phyloP scores from a whole-genome alignment of 92 coral and sea anemone species.

The Scolanthus callimorphus region DNA sequence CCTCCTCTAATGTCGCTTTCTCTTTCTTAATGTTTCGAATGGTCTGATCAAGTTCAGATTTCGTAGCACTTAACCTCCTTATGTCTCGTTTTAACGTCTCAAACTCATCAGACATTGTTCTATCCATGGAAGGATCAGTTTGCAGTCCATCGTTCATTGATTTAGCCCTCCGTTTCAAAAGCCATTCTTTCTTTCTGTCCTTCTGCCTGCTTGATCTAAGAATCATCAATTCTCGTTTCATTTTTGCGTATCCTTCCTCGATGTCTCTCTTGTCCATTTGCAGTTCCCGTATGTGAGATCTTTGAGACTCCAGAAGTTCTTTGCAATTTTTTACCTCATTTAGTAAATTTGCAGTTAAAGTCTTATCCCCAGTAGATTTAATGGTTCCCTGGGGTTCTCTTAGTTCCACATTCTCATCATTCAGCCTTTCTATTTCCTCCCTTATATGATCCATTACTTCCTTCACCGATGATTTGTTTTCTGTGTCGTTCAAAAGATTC shows the following conservation, averaged over 20 bases:
- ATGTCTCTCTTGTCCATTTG: constrained; percentile 86
- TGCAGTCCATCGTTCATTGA: constrained; percentile 13
- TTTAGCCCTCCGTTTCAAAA: constrained; percentile 39
- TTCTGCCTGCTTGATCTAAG: constrained; percentile 41
- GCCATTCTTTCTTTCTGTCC: constrained; percentile 33
- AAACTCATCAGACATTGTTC: constrained; percentile 42
- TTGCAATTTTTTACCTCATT: constrained; percentile 87
- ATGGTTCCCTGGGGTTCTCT: constrained; percentile 4
- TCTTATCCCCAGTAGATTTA: constrained; percentile 29
- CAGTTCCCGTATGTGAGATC: constrained; percentile 80
- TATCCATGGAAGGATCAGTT: constrained; percentile 22
- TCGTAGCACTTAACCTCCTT: constrained; percentile 41
- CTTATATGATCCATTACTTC: constrained; percentile 57
- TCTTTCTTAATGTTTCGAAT: constrained; percentile 62
- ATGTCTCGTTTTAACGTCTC: constrained; percentile 66
- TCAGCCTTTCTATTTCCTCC: constrained; percentile 49
- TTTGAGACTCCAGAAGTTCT: constrained; percentile 83
- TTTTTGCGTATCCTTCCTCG: constrained; percentile 71
- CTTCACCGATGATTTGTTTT: constrained; percentile 57
- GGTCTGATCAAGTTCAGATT: constrained; percentile 63
- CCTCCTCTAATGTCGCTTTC: constrained; percentile 68
- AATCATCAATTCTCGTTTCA: constrained; percentile 77
- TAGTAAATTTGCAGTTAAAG: constrained; percentile 58
- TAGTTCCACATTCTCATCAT: constrained; percentile 36
- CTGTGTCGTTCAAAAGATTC: constrained; percentile 67